A percentile compares a stretch with the other conserved stretches of the same genome.
These are phyloP conservation scores for Pelecanus crispus DNA, from an alignment of 2,113 vertebrate species.

Conservation along the genomic window DNA sequence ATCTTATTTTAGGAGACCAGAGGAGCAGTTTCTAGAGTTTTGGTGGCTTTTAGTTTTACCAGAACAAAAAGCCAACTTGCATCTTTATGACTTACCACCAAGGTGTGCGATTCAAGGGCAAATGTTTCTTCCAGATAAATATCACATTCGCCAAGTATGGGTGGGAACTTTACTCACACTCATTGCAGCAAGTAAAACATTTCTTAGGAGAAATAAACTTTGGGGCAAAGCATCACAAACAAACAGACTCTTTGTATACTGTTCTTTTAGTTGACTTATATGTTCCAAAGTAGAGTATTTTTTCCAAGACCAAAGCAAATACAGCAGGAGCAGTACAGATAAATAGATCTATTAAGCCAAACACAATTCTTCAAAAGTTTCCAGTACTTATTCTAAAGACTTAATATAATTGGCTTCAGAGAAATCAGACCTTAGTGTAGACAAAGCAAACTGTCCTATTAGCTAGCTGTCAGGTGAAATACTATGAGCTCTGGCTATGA, in stretches of 20 bases:
- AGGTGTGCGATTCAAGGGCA: neutral
- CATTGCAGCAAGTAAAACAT: neutral
- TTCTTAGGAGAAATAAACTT: neutral
- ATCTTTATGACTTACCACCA: neutral
- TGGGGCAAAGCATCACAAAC: conserved; percentile 48
- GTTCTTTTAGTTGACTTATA: conserved; percentile 48
- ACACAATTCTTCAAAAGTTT: neutral
- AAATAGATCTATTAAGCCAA: conserved; percentile 34
- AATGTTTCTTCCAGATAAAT: neutral
- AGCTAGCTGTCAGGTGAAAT: neutral
- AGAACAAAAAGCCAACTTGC: neutral
- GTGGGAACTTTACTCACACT: neutral
- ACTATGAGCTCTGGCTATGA: neutral
- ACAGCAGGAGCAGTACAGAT: conserved; percentile 51
- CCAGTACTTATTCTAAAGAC: neutral
- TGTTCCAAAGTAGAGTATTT: conserved; percentile 29
- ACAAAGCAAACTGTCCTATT: conserved; percentile 16
- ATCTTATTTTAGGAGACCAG: neutral
- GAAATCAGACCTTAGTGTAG: neutral
- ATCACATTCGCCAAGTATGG: neutral
- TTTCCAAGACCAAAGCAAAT: conserved; percentile 57
- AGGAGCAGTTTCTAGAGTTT: neutral
- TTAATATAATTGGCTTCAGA: neutral
- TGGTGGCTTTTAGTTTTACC: neutral
- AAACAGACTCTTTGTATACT: conserved; percentile 25